Base-by-base conservation (phyloP, 2,797 vertebrate genomes). In the Smutsia gigantea region DNA sequence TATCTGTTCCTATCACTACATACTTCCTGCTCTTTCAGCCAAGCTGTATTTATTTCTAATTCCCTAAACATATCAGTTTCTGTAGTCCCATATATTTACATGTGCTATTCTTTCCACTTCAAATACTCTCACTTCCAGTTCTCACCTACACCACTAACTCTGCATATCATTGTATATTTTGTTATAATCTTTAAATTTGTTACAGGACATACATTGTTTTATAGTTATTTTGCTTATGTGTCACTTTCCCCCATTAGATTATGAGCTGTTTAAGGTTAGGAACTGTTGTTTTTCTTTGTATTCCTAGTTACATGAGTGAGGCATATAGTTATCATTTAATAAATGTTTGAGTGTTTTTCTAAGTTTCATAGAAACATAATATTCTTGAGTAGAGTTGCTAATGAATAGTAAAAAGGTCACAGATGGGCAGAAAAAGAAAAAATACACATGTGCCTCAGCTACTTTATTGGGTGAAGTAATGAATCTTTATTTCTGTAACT, bases 401-500 rank as follows among this genome's bases (percentile, higher is more conserved):
- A 74, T 89, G 59, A 89, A 14, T 90, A 97, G 61, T 71, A 51
- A 82, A 81, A 88, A 29, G 4, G 2, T 27, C 75, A 57, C 29
- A 75, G 12, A 64, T 89, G 37, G 77, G 15, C 72, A 95, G 55
- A 77, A 94, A 90, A 64, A 86, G 8, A 31, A 34, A 59, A 77
- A 21, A 27, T n/a, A 23, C 49, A 31, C 31, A 31, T 64, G 3
- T 74, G 2, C 51, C 14, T 96, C 13, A 87, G 37, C 39, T 19
- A 66, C 66, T 71, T 79, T 63, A 57, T 90, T 93, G 53, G 31
- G 68, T 69, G 15, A 86, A 64, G 23, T 83, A 71, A 51, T 74
- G 17, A 75, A 61, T 75, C 31, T 95, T 93, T 95, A 90, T 90
- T 92, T 92, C 31, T 10, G 23, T 90, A 95, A 85, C 88, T 96